Conservation (phyloP, 2,113 vertebrate species). For the Oreochromis spilurus region DNA sequence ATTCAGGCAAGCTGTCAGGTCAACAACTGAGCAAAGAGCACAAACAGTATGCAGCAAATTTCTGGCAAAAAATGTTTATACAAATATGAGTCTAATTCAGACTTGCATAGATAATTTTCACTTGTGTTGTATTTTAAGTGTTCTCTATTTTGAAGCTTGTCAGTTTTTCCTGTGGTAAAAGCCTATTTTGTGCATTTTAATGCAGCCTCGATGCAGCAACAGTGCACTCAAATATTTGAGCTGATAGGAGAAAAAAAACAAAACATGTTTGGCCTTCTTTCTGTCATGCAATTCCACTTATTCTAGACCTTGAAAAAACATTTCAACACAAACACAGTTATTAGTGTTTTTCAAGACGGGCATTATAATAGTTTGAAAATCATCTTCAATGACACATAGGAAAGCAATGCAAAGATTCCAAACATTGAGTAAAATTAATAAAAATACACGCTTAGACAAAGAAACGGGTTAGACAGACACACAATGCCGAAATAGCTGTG, state of each 20-base stretch:
- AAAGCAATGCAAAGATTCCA: background rate
- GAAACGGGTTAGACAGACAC: background rate
- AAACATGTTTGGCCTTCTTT: background rate
- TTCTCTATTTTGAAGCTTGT: background rate
- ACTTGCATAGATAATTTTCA: background rate
- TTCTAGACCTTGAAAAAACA: background rate
- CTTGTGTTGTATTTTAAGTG: background rate
- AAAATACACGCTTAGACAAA: background rate
- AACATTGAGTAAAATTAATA: background rate
- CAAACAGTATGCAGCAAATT: background rate
- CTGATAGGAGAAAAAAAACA: too few species aligned
- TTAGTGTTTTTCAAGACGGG: background rate
- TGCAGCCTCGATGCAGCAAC: background rate
- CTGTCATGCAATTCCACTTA: background rate
- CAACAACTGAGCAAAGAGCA: background rate
- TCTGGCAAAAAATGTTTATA: background rate
- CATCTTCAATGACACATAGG: background rate
- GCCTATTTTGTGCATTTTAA: background rate
- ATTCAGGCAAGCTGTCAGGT: background rate
- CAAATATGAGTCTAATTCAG: background rate
- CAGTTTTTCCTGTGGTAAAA: background rate
- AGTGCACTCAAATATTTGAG: background rate
- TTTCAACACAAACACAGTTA: background rate
- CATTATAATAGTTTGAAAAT: background rate
- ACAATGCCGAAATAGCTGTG: background rate